Conservation (phyloP, 2,113 vertebrate genomes). For the Sardina pilchardus region DNA sequence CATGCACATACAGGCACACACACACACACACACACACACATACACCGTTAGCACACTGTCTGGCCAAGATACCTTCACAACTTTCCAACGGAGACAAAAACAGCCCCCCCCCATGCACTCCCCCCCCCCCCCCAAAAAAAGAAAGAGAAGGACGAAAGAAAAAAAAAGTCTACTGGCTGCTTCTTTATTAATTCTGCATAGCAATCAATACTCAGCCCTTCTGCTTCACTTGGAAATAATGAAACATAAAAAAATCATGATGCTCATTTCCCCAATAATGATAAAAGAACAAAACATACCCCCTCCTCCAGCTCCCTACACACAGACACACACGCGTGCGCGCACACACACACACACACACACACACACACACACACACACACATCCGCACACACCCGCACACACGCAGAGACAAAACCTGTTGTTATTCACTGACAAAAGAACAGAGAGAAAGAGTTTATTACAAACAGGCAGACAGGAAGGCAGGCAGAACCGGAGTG, state of each 20-base stretch:
- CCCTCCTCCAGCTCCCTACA: neutral
- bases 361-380: neutral
- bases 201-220: constrained; percentile 62
- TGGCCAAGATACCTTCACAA: neutral
- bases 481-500: neutral
- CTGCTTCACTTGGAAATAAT: constrained; percentile 54
- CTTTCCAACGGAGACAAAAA: neutral
- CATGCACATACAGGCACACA: neutral
- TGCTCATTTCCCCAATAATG: constrained; percentile 58
- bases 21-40: constrained; percentile 42
- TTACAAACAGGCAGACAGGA: constrained; percentile 3
- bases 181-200: constrained; percentile 67
- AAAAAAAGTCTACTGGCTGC: constrained; percentile 36
- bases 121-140: too few species aligned
- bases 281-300: constrained; percentile 43
- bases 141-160: neutral
- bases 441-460: too few species aligned
- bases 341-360: neutral
- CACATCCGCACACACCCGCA: neutral
- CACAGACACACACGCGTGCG: too few species aligned
- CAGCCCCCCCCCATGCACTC: too few species aligned
- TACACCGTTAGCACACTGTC: constrained; percentile 41
- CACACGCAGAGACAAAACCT: constrained; percentile 15
- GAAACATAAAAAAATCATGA: constrained; percentile 65
- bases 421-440: constrained; percentile 7